phyloP scores from a whole-genome alignment of 2,888 invertebrate genomes.

The Baronia brevicornis region DNA sequence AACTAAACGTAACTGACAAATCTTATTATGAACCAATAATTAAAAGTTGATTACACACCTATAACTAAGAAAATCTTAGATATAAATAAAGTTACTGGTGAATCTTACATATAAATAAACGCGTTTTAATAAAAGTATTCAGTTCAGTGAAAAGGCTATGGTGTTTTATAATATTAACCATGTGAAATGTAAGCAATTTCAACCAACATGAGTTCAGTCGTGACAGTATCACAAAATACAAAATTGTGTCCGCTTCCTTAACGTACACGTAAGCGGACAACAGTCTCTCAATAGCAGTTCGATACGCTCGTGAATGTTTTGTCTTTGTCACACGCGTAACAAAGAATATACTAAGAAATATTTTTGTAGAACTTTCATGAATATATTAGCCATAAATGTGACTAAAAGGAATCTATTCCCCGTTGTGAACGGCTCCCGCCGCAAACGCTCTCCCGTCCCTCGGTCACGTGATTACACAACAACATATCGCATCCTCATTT shows the following conservation, averaged over 20 bases:
- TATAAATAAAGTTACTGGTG: too few species aligned
- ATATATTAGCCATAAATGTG: conserved; percentile 76
- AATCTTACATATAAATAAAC: too few species aligned
- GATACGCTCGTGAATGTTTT: conserved; percentile 38
- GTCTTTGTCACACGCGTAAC: conserved; percentile 44
- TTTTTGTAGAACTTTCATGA: conserved; percentile 73
- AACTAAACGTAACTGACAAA: too few species aligned
- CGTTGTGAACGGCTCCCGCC: conserved; percentile 36
- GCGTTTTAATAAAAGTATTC: too few species aligned
- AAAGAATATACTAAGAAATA: conserved; percentile 58
- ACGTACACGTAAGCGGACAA: conserved; percentile 22
- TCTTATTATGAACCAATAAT: too few species aligned
- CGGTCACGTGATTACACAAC: conserved; percentile 22
- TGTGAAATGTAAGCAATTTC: too few species aligned
- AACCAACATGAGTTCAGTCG: too few species aligned
- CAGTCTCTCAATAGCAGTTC: conserved; percentile 24
- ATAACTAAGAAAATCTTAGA: too few species aligned
- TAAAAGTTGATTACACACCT: too few species aligned
- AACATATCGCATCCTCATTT: conserved; percentile 26
- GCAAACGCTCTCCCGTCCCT: conserved; percentile 25
- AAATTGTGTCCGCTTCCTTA: conserved; percentile 20
- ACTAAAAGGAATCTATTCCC: conserved; percentile 69
- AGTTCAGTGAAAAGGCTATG: too few species aligned
- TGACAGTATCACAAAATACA: too few species aligned
- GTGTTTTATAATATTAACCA: too few species aligned